Percentiles rank a stretch among this genome's conserved stretches.
phyloP scores from a whole-genome alignment of 2,888 invertebrate species.

The Alcis repandata region DNA sequence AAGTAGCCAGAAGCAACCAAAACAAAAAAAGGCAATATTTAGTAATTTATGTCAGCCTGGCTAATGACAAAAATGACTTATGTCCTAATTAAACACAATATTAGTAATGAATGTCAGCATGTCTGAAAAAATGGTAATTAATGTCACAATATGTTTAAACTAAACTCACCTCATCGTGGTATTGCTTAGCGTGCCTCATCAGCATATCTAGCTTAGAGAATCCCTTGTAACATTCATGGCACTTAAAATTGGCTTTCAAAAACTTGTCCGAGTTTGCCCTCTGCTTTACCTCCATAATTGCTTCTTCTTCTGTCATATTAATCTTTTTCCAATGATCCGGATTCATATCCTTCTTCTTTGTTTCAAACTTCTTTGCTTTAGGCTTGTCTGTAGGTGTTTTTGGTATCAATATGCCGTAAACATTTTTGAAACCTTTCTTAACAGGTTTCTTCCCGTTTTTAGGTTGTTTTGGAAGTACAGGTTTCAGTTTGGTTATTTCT shows the following conservation, averaged over 20 bases:
- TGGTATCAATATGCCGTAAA: constrained; percentile 41
- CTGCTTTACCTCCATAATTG: constrained; percentile 66
- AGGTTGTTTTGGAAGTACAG: constrained; percentile 15
- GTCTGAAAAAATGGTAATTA: no score
- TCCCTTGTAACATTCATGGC: constrained; percentile 71
- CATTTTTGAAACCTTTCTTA: constrained; percentile 42
- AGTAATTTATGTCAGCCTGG: no score
- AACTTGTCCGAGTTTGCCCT: constrained; percentile 63
- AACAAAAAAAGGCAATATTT: no score
- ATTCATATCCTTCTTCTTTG: constrained; percentile 58
- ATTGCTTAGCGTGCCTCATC: constrained; percentile 65
- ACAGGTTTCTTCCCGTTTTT: constrained; percentile 40
- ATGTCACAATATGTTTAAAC: neutral
- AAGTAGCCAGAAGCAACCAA: no score
- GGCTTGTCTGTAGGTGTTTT: constrained; percentile 30
- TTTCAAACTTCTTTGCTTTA: constrained; percentile 48
- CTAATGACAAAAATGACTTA: no score
- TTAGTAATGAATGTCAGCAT: no score
- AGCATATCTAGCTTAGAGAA: constrained; percentile 75
- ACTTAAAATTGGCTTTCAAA: constrained; percentile 66
- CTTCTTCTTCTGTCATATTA: constrained; percentile 70
- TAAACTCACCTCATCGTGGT: constrained; percentile 68
- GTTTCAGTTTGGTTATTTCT: constrained; percentile 15
- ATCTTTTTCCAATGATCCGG: constrained; percentile 68
- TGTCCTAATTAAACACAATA: no score